These are phyloP conservation scores for Lypha dubia DNA, from an alignment of 2,888 invertebrate genomes.

Conservation along the genomic window DNA sequence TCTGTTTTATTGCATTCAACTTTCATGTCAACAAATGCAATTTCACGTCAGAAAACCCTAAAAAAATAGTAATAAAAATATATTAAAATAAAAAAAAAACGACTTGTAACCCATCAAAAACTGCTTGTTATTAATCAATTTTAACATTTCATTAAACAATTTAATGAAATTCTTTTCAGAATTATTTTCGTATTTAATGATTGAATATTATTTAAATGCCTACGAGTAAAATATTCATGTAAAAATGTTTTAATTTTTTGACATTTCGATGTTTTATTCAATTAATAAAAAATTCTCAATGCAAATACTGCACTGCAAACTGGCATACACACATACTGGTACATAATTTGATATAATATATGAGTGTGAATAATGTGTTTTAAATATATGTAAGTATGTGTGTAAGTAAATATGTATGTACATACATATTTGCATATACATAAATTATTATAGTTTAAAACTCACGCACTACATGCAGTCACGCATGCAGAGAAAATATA, in stretches of 20 bases:
- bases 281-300: constrained; percentile 55
- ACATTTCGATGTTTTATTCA: constrained; percentile 66
- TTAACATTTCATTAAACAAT: constrained; percentile 63
- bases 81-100: constrained; percentile 7
- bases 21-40: neutral
- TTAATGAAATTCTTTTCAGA: constrained; percentile 47
- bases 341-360: constrained; percentile 41
- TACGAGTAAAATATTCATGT: constrained; percentile 15
- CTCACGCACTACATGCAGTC: constrained; percentile 40
- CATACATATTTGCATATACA: constrained; percentile 19
- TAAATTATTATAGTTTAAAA: constrained; percentile 38
- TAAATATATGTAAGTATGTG: neutral
- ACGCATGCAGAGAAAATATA: constrained; percentile 22
- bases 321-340: neutral
- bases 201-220: constrained; percentile 26
- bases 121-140: constrained; percentile 72
- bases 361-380: constrained; percentile 59
- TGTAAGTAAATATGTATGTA: neutral
- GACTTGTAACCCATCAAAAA: constrained; percentile 66
- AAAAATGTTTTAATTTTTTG: constrained; percentile 60
- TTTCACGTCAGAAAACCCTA: neutral
- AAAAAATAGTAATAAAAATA: neutral
- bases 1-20: neutral
- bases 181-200: constrained; percentile 4
- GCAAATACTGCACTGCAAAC: neutral